Percentiles rank a stretch among this genome's conserved stretches.
phyloP scores from a whole-genome alignment of 1,140 invertebrate species.

The Glossosoma conforme region DNA sequence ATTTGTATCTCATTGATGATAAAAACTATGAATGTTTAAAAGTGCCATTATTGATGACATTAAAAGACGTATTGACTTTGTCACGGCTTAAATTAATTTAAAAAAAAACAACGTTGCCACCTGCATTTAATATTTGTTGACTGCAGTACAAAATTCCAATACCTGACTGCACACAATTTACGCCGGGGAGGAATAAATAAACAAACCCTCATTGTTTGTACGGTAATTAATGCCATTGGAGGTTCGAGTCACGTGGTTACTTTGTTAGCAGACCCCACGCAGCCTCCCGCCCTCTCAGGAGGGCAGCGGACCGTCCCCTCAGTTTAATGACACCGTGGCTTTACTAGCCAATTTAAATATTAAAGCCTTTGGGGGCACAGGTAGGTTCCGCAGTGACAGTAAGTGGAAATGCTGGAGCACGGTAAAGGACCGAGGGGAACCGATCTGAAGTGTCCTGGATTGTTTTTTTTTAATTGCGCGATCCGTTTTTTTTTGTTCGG shows the following conservation, averaged over 20 bases:
- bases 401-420: background rate
- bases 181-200: conserved; percentile 25
- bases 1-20: too few species aligned
- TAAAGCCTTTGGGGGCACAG: conserved; percentile 10
- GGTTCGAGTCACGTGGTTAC: conserved; percentile 29
- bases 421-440: too few species aligned
- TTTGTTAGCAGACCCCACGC: conserved; percentile 23
- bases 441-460: too few species aligned
- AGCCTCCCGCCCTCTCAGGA: background rate
- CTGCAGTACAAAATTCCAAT: conserved; percentile 6
- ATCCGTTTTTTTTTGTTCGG: too few species aligned
- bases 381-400: conserved; percentile 9
- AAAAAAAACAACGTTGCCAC: too few species aligned
- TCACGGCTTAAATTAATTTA: too few species aligned
- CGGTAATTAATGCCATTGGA: conserved; percentile 28
- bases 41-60: too few species aligned
- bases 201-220: conserved; percentile 25
- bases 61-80: too few species aligned
- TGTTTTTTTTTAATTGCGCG: too few species aligned
- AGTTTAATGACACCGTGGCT: conserved; percentile 19
- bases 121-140: too few species aligned
- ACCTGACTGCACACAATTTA: conserved; percentile 27
- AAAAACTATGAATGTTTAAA: too few species aligned
- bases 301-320: background rate
- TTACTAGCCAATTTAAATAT: conserved; percentile 24